Evolutionary conservation across 2,113 vertebrate species (phyloP).

Genomic region (Menura novaehollandiae): DNA sequence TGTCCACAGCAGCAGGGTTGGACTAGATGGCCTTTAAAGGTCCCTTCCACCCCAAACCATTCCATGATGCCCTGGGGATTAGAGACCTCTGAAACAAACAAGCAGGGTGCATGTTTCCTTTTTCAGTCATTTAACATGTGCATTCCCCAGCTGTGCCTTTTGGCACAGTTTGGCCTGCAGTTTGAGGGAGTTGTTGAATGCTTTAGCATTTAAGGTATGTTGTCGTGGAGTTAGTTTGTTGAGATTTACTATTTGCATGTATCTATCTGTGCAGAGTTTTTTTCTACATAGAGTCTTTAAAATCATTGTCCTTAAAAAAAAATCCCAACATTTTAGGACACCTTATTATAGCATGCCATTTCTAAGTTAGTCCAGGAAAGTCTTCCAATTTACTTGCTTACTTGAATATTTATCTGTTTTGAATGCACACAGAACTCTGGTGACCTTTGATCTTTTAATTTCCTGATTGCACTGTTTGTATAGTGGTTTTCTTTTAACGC

Average conservation of each 20-base stretch:
- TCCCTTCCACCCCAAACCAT: not conserved
- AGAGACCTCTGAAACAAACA: not conserved
- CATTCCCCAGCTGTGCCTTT: not conserved
- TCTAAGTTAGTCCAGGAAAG: not conserved
- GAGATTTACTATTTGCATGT: not conserved
- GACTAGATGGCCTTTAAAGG: not conserved
- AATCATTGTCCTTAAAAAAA: not conserved
- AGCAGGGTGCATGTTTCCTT: not conserved
- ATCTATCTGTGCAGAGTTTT: not conserved
- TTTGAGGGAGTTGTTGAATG: not conserved
- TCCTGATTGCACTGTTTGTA: not conserved
- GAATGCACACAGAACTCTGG: not conserved
- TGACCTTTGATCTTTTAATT: not conserved
- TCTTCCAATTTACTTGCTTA: not conserved
- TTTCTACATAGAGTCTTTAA: not conserved
- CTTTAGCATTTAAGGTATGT: not conserved
- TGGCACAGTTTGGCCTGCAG: no score
- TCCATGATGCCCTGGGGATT: not conserved
- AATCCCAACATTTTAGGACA: not conserved
- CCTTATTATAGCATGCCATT: not conserved
- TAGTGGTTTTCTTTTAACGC: not conserved
- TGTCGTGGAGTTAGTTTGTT: not conserved
- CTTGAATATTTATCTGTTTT: not conserved
- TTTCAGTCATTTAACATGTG: not conserved
- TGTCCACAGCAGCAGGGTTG: fast-evolving